Percentiles rank a stretch among this genome's conserved stretches.
Evolutionary conservation across 2,797 vertebrate species (phyloP).

Genomic region (Hirundo rustica): DNA sequence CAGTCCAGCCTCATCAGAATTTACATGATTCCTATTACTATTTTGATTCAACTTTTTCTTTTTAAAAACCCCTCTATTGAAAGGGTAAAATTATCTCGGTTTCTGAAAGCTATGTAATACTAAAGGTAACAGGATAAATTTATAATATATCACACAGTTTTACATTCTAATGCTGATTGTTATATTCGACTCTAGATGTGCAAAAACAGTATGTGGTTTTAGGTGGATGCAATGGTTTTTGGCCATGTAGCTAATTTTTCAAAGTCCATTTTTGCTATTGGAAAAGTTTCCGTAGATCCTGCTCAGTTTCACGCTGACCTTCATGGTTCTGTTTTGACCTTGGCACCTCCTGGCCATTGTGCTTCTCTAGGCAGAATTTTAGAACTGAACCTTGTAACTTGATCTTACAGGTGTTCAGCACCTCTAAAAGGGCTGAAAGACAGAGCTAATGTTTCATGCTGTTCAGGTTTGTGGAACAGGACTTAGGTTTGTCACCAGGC

Average conservation of each 20-base stretch:
- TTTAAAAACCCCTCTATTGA: background rate
- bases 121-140: background rate
- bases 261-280: background rate
- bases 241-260: background rate
- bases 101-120: background rate
- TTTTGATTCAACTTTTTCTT: background rate
- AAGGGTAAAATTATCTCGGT: background rate
- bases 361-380: background rate
- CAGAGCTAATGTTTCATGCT: background rate
- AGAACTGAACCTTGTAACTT: background rate
- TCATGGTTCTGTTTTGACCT: background rate
- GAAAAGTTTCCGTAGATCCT: background rate
- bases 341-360: background rate
- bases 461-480: background rate
- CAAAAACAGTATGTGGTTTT: background rate
- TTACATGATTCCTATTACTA: background rate
- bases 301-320: background rate
- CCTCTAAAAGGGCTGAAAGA: background rate
- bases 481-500: background rate
- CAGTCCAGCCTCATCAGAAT: background rate
- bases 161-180: background rate
- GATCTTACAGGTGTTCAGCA: background rate
- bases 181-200: background rate
- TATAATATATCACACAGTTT: background rate
- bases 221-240: background rate